Evolutionary conservation across 2,797 vertebrate species (phyloP).

Genomic region (Halcyon smyrnensis): DNA sequence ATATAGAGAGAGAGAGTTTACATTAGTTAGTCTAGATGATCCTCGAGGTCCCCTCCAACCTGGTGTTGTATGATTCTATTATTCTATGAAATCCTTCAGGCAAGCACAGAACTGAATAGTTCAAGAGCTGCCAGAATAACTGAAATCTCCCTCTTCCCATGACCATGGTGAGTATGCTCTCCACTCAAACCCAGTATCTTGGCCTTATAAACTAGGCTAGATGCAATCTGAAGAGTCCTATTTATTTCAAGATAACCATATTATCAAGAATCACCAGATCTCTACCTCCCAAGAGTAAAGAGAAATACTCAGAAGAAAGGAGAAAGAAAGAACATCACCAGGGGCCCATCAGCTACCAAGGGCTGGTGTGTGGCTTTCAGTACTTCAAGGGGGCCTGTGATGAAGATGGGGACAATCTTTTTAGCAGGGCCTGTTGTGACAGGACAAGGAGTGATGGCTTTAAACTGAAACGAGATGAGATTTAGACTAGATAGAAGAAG

Average conservation of each 20-base stretch:
- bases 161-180: neutral
- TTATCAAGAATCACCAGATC: neutral
- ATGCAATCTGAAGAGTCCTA: neutral
- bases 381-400: neutral
- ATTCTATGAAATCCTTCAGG: neutral
- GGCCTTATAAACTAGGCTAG: neutral
- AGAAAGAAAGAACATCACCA: neutral
- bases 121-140: neutral
- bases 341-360: neutral
- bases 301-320: neutral
- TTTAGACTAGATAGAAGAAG: too few relatives aligned
- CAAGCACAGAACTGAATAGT: neutral
- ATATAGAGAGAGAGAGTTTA: too few relatives aligned
- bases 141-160: neutral
- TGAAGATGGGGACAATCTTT: neutral
- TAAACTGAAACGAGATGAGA: neutral
- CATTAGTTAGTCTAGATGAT: too few relatives aligned
- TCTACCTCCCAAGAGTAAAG: neutral
- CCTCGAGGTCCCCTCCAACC: too few relatives aligned
- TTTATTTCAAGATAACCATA: neutral
- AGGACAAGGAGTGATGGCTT: neutral
- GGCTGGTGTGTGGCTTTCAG: neutral
- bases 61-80: too few relatives aligned
- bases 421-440: neutral
- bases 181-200: neutral